A percentile compares a stretch with the other conserved stretches of the same genome.
These are phyloP conservation scores for Calycopis cecrops DNA, from an alignment of 1,140 invertebrate genomes.

Conservation along the genomic window DNA sequence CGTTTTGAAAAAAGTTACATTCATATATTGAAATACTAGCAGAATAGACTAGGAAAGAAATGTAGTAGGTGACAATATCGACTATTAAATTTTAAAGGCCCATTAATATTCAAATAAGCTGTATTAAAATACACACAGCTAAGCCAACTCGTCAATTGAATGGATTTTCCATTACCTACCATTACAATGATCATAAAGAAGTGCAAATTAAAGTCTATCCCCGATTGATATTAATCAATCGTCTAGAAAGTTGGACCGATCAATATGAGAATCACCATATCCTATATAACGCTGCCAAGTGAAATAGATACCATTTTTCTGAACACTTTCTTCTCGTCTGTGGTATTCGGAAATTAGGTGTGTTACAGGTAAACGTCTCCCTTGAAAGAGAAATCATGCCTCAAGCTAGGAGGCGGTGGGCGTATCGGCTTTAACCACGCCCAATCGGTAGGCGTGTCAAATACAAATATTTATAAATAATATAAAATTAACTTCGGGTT, in stretches of 20 bases:
- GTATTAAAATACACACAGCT: too few species aligned
- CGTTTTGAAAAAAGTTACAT: too few species aligned
- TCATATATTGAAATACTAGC: too few species aligned
- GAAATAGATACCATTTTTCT: slow-evolving; percentile 30
- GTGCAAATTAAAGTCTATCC: slow-evolving; percentile 25
- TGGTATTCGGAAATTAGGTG: slow-evolving; percentile 44
- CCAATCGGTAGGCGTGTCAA: slow-evolving; percentile 46
- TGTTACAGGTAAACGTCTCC: slow-evolving; percentile 52
- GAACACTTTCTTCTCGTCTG: slow-evolving; percentile 25
- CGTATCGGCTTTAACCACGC: slow-evolving; percentile 48
- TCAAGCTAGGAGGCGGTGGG: slow-evolving; percentile 50
- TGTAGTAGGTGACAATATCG: too few species aligned
- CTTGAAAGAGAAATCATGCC: slow-evolving; percentile 37
- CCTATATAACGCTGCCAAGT: slow-evolving; percentile 39
- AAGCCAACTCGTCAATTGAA: too few species aligned
- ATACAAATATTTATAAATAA: slow-evolving; percentile 26
- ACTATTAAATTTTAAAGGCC: too few species aligned
- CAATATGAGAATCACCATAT: slow-evolving; percentile 58
- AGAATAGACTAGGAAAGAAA: too few species aligned
- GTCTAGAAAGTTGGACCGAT: slow-evolving; percentile 67
- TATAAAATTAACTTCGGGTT: slow-evolving; percentile 9
- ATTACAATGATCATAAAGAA: slow-evolving; percentile 1
- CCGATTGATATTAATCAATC: slow-evolving; percentile 52
- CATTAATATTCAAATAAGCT: too few species aligned
- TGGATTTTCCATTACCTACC: too few species aligned